Conservation (phyloP, 2,888 invertebrate species). For the Notocelia uddmanniana region DNA sequence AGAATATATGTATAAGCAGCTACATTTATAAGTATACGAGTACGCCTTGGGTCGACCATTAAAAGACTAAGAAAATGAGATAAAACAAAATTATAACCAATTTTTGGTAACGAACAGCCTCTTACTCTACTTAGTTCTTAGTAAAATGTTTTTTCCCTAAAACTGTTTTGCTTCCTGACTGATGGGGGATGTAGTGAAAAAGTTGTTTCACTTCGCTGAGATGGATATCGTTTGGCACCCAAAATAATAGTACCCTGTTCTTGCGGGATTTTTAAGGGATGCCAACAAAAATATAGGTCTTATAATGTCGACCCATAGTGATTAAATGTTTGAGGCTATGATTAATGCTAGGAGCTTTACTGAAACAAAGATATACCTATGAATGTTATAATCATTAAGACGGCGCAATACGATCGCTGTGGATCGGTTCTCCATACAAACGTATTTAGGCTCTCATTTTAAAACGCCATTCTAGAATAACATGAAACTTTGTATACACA, state of each 20-base stretch:
- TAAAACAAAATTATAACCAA: no score
- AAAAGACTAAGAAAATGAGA: neutral
- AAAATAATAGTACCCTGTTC: neutral
- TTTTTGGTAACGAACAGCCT: neutral
- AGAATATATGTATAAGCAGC: neutral
- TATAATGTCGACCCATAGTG: conserved; percentile 3
- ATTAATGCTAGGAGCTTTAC: conserved; percentile 58
- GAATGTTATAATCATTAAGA: conserved; percentile 47
- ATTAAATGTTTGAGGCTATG: conserved; percentile 55
- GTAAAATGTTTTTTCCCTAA: no score
- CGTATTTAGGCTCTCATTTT: no score
- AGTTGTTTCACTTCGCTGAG: no score
- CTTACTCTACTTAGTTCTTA: neutral
- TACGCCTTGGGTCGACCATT: conserved; percentile 8
- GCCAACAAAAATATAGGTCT: neutral
- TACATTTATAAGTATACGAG: conserved; percentile 26
- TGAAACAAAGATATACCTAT: conserved; percentile 52
- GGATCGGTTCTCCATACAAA: no score
- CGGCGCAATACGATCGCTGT: no score
- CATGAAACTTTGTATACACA: no score
- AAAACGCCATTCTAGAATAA: no score
- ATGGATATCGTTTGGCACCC: neutral
- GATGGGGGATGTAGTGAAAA: no score
- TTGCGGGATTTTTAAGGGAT: neutral
- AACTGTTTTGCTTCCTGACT: no score